Conservation (phyloP, 2,888 invertebrate genomes). For the Tridacna gigas region DNA sequence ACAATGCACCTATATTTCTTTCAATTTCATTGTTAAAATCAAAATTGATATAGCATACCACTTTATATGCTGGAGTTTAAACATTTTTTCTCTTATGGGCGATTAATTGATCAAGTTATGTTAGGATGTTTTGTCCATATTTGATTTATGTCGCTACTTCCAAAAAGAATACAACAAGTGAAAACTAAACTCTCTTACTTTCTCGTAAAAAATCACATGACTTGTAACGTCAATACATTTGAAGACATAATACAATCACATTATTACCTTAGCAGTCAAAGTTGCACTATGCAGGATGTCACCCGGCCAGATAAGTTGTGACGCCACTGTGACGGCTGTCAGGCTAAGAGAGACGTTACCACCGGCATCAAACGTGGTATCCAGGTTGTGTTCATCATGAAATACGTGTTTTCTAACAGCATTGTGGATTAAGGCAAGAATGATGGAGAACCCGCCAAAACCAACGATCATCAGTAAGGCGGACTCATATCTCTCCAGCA, state of each 20-base stretch:
- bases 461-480: conserved; percentile 79
- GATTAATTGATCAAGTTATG: too few relatives aligned
- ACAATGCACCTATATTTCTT: too few relatives aligned
- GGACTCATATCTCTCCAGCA: conserved; percentile 76
- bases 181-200: too few relatives aligned
- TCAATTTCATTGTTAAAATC: too few relatives aligned
- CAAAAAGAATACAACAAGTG: too few relatives aligned
- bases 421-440: conserved; percentile 79
- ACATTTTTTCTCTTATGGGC: too few relatives aligned
- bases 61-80: too few relatives aligned
- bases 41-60: too few relatives aligned
- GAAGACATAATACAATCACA: background rate
- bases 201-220: too few relatives aligned
- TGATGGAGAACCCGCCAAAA: conserved; percentile 80
- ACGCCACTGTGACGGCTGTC: conserved; percentile 80
- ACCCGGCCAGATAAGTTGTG: conserved; percentile 81
- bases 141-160: too few relatives aligned
- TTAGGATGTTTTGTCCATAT: too few relatives aligned
- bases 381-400: conserved; percentile 80
- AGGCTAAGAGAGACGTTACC: conserved; percentile 80
- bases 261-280: conserved; percentile 76
- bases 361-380: conserved; percentile 81
- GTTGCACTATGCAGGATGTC: conserved; percentile 82
- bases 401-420: conserved; percentile 79
- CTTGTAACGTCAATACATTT: too few relatives aligned